These are phyloP conservation scores for Calameuta idolon DNA, from an alignment of 2,888 invertebrate species.

Conservation along the genomic window DNA sequence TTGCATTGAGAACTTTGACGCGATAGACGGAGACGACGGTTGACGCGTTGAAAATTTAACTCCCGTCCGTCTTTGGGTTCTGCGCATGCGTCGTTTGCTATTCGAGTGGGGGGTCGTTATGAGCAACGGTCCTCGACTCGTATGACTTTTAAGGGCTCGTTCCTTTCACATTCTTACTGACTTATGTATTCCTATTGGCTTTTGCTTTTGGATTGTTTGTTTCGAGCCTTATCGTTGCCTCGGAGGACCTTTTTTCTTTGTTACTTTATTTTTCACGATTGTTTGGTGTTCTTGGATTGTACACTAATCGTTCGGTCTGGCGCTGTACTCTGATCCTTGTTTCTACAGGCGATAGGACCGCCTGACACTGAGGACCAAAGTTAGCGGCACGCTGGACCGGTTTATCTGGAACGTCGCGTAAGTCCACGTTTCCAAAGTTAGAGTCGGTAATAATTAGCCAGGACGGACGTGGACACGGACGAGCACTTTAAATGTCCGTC, in stretches of 20 bases:
- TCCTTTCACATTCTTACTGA: background rate
- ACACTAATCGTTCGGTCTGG: background rate
- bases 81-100: slow-evolving; percentile 42
- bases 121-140: background rate
- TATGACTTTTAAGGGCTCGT: background rate
- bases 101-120: slow-evolving; percentile 22
- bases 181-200: background rate
- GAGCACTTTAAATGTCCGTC: slow-evolving; percentile 61
- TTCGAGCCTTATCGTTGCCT: background rate
- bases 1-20: background rate
- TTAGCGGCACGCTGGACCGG: background rate
- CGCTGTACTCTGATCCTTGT: background rate
- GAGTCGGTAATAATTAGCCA: slow-evolving; percentile 52
- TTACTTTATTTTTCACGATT: background rate
- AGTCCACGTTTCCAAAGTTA: background rate
- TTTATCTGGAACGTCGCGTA: background rate
- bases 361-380: background rate
- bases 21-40: slow-evolving; percentile 19
- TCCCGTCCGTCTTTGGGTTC: slow-evolving; percentile 40
- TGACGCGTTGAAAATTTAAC: slow-evolving; percentile 52
- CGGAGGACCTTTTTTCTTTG: background rate
- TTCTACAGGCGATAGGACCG: too few relatives aligned
- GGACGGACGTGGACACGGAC: slow-evolving; percentile 59
- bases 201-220: background rate
- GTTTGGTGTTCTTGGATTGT: background rate